Base-by-base conservation (phyloP, 2,113 vertebrate species). In the Myotis yumanensis region DNA sequence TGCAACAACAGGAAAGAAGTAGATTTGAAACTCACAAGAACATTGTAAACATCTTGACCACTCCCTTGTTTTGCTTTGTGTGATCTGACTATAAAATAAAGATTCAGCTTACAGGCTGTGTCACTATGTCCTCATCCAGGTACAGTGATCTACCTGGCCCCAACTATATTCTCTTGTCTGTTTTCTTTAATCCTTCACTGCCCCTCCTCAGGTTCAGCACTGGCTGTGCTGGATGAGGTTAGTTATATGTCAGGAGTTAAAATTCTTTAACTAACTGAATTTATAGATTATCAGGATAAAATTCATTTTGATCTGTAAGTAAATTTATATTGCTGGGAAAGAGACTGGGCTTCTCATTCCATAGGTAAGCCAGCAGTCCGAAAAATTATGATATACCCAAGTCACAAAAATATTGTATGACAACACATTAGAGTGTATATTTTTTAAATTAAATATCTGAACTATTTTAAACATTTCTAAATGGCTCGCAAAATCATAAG, bases 391-490 rank as follows among this genome's bases (percentile, higher is more conserved):
- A 68, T 77, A n/a, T 28, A 59, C 20, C 9, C 17, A 66, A 52
- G 35, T 95, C 11, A 64, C 30, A 59, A 43, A 86, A 64, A 57
- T 69, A 64, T 23, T 52, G 1, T 32, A n/a, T 77, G 22, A 86
- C 84, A 40, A 30, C 5, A 69, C 7, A 59, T 89, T 83, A 40
- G 17, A 40, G 23, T 79, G 1, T 79, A 37, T 72, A 8, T 68
- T 7, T 18, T 32, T 72, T 84, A 15, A 11, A 64, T 48, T 9
- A 62, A 51, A 54, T 5, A 46, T 64, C 14, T 71, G 59, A 76
- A 69, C 15, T 79, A 76, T 94, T 86, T 96, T 68, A 86, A 89
- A 20, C 11, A 69, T 76, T 81, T 88, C 15, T 46, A 75, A 93
- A 35, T 86, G 64, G 11, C 3, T 28, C 94, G 93, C 11, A 86